Evolutionary conservation across 1,140 invertebrate species (phyloP).

Genomic region (Bombus pascuorum): DNA sequence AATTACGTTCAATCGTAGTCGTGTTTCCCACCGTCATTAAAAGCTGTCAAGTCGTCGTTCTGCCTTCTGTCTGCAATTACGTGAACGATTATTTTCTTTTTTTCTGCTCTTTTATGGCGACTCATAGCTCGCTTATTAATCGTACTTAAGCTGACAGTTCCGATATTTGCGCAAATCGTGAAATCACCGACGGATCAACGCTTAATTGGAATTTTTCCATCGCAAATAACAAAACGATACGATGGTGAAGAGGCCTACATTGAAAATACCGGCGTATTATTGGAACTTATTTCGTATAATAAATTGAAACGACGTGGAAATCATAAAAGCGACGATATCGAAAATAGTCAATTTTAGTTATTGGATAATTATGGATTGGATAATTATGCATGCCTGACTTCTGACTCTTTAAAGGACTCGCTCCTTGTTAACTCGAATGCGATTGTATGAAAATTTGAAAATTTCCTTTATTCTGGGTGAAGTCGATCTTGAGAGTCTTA

Average conservation of each 20-base stretch:
- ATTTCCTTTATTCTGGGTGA: neutral
- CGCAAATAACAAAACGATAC: neutral
- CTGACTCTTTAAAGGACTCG: neutral
- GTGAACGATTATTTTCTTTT: neutral
- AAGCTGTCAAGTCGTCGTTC: neutral
- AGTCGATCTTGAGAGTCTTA: neutral
- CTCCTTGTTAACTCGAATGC: neutral
- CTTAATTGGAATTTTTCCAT: neutral
- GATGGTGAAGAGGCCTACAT: neutral
- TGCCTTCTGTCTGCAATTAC: neutral
- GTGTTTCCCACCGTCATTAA: neutral
- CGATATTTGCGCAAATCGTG: neutral
- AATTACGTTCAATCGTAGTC: neutral
- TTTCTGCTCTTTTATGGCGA: neutral
- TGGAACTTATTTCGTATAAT: no score
- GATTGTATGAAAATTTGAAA: neutral
- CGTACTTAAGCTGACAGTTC: neutral
- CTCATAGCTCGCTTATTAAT: neutral
- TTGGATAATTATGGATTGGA: neutral
- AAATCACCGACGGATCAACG: neutral
- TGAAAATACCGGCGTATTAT: neutral
- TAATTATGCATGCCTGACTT: neutral
- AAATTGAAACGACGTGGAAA: no score
- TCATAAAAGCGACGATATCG: neutral
- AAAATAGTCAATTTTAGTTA: neutral